phyloP scores from a whole-genome alignment of 1,140 invertebrate genomes.

The Micrasema minimum region DNA sequence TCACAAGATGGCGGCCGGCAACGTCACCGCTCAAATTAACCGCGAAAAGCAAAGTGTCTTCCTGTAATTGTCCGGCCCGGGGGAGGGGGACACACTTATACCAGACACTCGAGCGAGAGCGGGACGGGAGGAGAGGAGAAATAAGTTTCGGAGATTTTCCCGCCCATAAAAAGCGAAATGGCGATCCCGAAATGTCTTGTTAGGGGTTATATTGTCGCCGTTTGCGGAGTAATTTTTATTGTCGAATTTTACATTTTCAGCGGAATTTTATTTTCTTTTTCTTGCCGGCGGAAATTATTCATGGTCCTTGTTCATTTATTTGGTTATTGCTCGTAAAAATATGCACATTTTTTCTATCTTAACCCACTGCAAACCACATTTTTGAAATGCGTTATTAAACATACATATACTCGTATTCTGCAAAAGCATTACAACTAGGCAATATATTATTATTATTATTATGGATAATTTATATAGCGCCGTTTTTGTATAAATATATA shows the following conservation, averaged over 20 bases:
- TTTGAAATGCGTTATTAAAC: too few species aligned
- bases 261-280: slow-evolving; percentile 2
- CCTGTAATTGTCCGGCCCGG: slow-evolving; percentile 49
- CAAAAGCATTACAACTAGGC: too few species aligned
- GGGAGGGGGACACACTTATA: slow-evolving; percentile 19
- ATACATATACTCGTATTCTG: too few species aligned
- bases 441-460: too few species aligned
- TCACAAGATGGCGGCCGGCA: slow-evolving; percentile 37
- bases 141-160: slow-evolving; percentile 22
- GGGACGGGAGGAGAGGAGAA: slow-evolving; percentile 9
- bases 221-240: too few species aligned
- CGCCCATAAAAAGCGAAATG: slow-evolving; percentile 9
- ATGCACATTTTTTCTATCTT: too few species aligned
- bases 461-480: too few species aligned
- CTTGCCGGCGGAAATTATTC: not conserved
- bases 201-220: slow-evolving; percentile 2
- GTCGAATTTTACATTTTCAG: too few species aligned
- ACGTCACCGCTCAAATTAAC: slow-evolving; percentile 51
- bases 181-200: slow-evolving; percentile 15
- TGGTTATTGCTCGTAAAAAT: too few species aligned
- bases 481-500: too few species aligned
- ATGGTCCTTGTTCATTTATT: too few species aligned
- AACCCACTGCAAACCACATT: too few species aligned
- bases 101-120: slow-evolving; percentile 11
- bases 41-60: slow-evolving; percentile 52